These are phyloP conservation scores for Euura lappo DNA, from an alignment of 1,140 invertebrate genomes.

Conservation along the genomic window DNA sequence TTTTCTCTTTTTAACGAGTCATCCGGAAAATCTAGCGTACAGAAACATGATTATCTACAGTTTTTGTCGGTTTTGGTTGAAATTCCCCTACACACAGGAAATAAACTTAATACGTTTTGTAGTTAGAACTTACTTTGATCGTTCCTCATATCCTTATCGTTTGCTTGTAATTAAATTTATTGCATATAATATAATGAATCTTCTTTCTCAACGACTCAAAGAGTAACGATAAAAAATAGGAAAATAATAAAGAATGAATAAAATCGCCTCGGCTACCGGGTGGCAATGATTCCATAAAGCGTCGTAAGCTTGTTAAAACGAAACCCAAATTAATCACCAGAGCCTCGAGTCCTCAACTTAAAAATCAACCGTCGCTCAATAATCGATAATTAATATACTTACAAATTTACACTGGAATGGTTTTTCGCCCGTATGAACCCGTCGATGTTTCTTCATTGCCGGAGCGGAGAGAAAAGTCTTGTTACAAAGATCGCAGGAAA, in stretches of 20 bases:
- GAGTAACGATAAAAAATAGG: neutral
- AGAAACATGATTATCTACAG: neutral
- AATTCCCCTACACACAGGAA: neutral
- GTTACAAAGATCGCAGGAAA: constrained; percentile 70
- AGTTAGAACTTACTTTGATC: constrained; percentile 31
- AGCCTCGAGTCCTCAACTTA: neutral
- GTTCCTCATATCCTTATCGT: constrained; percentile 30
- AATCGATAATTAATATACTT: constrained; percentile 38
- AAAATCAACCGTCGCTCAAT: neutral
- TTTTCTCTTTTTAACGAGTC: neutral
- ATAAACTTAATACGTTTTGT: neutral
- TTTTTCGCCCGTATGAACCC: constrained; percentile 83
- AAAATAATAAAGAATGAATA: too few relatives aligned
- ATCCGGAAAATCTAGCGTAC: neutral
- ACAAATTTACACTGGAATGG: constrained; percentile 74
- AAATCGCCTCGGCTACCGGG: neutral
- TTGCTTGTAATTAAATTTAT: constrained; percentile 42
- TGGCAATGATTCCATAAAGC: neutral
- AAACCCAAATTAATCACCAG: neutral
- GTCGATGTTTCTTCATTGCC: constrained; percentile 78
- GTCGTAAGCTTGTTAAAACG: neutral
- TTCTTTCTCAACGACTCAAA: constrained; percentile 3
- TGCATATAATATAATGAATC: constrained; percentile 11
- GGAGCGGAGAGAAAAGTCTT: constrained; percentile 73
- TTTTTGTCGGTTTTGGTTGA: constrained; percentile 1